phyloP scores from a whole-genome alignment of 2,113 vertebrate genomes.

The Rhodinocichla rosea region DNA sequence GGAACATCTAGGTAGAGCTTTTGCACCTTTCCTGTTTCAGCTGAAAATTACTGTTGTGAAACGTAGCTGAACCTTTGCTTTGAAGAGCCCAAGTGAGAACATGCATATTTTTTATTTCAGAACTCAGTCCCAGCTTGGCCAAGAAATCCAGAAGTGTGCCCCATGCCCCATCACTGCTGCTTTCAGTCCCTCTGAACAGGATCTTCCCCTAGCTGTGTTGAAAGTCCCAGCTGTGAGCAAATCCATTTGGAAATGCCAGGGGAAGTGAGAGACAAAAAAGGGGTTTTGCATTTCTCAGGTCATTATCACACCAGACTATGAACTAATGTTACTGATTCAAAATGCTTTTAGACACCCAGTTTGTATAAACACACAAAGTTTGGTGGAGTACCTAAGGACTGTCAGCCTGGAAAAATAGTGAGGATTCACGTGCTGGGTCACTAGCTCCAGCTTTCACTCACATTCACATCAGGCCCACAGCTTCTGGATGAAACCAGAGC shows the following conservation, averaged over 20 bases:
- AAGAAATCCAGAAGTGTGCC: neutral
- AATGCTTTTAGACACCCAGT: neutral
- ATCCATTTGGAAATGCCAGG: neutral
- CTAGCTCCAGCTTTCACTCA: neutral
- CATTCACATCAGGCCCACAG: neutral
- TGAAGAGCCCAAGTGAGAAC: neutral
- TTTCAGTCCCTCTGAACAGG: neutral
- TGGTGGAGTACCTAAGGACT: neutral
- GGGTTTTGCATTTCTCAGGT: neutral
- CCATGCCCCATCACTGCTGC: neutral
- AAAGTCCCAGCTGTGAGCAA: neutral
- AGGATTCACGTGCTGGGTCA: neutral
- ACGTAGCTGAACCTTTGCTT: neutral
- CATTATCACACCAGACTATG: neutral
- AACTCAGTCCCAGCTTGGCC: neutral
- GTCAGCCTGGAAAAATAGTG: neutral
- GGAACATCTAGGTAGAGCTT: neutral
- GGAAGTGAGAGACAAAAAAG: neutral
- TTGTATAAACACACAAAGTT: neutral
- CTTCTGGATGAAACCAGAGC: neutral
- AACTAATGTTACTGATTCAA: neutral
- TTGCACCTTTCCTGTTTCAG: neutral
- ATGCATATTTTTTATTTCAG: neutral
- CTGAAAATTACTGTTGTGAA: neutral
- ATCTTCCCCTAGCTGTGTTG: neutral